These are phyloP conservation scores for Columbina picui DNA, from an alignment of 2,113 vertebrate species.

Conservation along the genomic window DNA sequence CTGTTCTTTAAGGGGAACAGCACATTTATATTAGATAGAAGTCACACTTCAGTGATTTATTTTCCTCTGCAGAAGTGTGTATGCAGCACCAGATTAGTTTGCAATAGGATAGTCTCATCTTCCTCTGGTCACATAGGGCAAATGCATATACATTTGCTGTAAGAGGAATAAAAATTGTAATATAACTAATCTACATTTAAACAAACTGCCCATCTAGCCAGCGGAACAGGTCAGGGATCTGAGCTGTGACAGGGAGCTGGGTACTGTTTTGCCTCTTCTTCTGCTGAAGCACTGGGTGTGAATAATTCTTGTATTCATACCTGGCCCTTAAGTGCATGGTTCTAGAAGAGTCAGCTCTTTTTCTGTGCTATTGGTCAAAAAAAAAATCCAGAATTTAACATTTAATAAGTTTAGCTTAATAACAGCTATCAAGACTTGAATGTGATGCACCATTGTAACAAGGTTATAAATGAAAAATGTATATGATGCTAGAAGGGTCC, in stretches of 20 bases:
- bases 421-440: background rate
- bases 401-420: background rate
- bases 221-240: background rate
- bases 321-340: background rate
- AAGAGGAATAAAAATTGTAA: slow-evolving; percentile 28
- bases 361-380: background rate
- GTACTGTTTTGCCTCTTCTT: background rate
- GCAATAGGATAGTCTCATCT: slow-evolving; percentile 52
- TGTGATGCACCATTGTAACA: background rate
- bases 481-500: background rate
- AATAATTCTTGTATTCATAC: background rate
- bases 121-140: slow-evolving; percentile 53
- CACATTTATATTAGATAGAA: slow-evolving; percentile 53
- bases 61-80: slow-evolving; percentile 31
- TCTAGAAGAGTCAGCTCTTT: background rate
- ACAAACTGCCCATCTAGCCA: background rate
- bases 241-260: background rate
- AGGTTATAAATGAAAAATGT: background rate
- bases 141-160: slow-evolving; percentile 16
- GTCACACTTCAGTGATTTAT: slow-evolving; percentile 57
- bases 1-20: slow-evolving; percentile 52
- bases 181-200: slow-evolving; percentile 53
- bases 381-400: background rate
- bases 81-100: slow-evolving; percentile 45
- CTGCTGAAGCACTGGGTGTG: background rate